A percentile compares a stretch with the other conserved stretches of the same genome.
These are phyloP conservation scores for Bufo gargarizans DNA, from an alignment of 2,113 vertebrate genomes.

Conservation along the genomic window DNA sequence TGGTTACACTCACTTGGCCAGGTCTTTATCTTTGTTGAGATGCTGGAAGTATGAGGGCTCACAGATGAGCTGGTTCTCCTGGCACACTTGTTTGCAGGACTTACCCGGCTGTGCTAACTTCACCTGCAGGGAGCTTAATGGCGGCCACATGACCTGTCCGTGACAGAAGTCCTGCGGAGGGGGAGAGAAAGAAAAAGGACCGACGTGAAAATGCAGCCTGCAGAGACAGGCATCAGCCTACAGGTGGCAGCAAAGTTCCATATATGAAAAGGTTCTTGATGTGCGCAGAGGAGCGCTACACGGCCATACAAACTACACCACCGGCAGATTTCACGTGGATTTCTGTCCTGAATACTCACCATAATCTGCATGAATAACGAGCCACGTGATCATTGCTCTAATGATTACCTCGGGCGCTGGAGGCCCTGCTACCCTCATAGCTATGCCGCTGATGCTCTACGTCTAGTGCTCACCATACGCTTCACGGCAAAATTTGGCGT, in stretches of 20 bases:
- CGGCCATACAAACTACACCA: too few relatives aligned
- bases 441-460: too few relatives aligned
- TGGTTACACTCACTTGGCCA: constrained; percentile 77
- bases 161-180: constrained; percentile 93
- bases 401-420: too few relatives aligned
- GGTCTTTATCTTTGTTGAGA: constrained; percentile 95
- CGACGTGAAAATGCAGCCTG: background rate
- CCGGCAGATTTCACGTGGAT: too few relatives aligned
- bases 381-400: too few relatives aligned
- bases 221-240: background rate
- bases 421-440: too few relatives aligned
- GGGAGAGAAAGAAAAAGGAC: constrained; percentile 1
- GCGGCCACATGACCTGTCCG: constrained; percentile 98
- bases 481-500: too few relatives aligned
- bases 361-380: too few relatives aligned
- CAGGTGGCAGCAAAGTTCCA: background rate
- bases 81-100: constrained; percentile 96
- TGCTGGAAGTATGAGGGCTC: constrained; percentile 98
- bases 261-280: background rate
- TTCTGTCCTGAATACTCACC: too few relatives aligned
- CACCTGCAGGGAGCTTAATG: constrained; percentile 90
- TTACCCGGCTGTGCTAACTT: constrained; percentile 85
- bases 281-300: background rate
- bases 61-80: constrained; percentile 96
- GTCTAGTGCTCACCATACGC: too few relatives aligned